Evolutionary conservation across 2,888 invertebrate species (phyloP), one percentile per base, ranked within the genome.

Genomic region (Galerucella pusilla): DNA sequence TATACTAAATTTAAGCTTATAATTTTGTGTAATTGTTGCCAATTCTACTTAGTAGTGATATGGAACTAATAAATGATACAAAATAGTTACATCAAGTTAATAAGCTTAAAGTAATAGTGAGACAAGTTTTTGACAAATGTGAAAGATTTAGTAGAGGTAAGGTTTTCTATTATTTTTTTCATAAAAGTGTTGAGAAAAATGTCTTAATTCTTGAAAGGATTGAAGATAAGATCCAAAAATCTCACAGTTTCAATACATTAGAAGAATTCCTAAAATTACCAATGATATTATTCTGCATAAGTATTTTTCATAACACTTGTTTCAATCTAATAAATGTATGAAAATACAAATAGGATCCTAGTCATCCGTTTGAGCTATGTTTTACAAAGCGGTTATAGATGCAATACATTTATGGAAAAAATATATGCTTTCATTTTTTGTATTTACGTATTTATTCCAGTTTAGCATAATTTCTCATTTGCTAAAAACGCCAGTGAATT

Each of bases 401-500:
- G 2, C 16, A 57, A 16, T 16, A 57, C 57, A 20, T 57, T 20
- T 57, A 57, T 57, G 20, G 10, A 16, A 57, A 57, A 57, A 57
- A 57, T 57, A 57, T 57, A 16, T 16, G 2, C 10, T 6, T 10
- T 2, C 9, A 57, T 57, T 12, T 57, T 57, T 57, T 57, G 10
- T 57, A 57, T 57, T 57, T 57, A 59, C 57, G 46, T 57, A 35
- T 68, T 72, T 63, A 65, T 59, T 67, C 68, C 61, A 57, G 65
- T 71, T 69, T 74, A 57, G 45, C 28, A 64, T 14, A 65, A 60
- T 63, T 70, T 65, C 64, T 71, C 65, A 25, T 69, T 75, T 64
- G 77, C 83, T 83, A 83, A 82, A 82, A 84, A 82, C 83, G 83
- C 82, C 82, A 83, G 83, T 73, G 81, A 81, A 85, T 86, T 85